A percentile compares a stretch with the other conserved stretches of the same genome.
These are phyloP conservation scores for Lethocerus indicus DNA, from an alignment of 1,140 invertebrate genomes.

Conservation along the genomic window DNA sequence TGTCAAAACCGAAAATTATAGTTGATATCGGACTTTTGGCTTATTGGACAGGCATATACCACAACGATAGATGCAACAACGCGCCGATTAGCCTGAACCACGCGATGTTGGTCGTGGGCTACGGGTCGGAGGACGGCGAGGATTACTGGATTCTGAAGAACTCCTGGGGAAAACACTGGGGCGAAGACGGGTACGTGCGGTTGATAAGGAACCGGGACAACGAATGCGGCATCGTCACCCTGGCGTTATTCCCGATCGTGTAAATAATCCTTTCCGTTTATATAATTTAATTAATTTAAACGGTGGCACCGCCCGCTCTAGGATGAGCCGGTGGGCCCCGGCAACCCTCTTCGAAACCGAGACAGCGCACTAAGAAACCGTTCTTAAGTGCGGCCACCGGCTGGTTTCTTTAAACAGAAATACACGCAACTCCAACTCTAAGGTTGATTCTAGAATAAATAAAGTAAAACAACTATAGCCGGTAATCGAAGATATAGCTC, in stretches of 20 bases:
- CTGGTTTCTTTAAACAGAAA: too few relatives aligned
- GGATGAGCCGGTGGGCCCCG: too few relatives aligned
- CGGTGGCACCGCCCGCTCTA: too few relatives aligned
- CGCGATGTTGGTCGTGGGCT: constrained; percentile 71
- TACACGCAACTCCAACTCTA: too few relatives aligned
- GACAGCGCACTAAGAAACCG: too few relatives aligned
- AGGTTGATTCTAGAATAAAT: too few relatives aligned
- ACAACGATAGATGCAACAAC: constrained; percentile 33
- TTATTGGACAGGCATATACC: constrained; percentile 35
- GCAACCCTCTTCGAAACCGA: too few relatives aligned
- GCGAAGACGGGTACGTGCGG: constrained; percentile 68
- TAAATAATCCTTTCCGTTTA: too few relatives aligned
- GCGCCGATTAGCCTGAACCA: constrained; percentile 60
- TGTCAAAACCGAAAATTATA: neutral
- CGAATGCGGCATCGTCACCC: constrained; percentile 71
- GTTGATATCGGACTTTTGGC: neutral
- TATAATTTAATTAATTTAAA: too few relatives aligned
- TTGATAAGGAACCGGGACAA: constrained; percentile 75
- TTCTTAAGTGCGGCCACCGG: too few relatives aligned
- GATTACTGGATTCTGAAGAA: constrained; percentile 76
- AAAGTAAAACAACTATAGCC: too few relatives aligned
- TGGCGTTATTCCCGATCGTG: constrained; percentile 48
- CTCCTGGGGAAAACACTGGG: constrained; percentile 69
- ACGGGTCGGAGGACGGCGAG: constrained; percentile 39
- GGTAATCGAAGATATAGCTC: too few relatives aligned